Conservation (phyloP, 1,140 invertebrate species). For the Apis dorsata region DNA sequence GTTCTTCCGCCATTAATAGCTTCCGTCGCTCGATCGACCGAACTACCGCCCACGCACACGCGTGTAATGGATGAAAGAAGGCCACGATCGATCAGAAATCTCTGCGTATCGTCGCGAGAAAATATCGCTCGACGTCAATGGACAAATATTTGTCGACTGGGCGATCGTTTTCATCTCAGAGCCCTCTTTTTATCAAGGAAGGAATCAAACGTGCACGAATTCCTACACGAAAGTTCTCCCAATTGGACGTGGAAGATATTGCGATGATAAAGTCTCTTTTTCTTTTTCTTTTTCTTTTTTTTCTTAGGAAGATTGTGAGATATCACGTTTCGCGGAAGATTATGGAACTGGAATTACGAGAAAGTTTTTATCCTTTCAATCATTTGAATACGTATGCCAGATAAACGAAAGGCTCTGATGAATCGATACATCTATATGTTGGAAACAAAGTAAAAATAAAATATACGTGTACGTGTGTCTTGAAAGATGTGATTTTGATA, state of each 20-base stretch:
- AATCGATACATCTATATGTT: too few species aligned
- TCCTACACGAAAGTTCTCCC: background rate
- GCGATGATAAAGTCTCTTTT: too few species aligned
- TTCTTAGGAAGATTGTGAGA: too few species aligned
- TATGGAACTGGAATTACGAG: too few species aligned
- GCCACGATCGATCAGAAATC: conserved; percentile 8
- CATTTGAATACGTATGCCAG: too few species aligned
- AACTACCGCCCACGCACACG: background rate
- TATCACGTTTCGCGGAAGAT: too few species aligned
- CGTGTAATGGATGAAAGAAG: background rate
- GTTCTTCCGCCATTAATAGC: conserved; percentile 46
- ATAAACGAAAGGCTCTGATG: too few species aligned
- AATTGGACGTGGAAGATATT: background rate
- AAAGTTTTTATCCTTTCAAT: too few species aligned
- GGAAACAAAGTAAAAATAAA: too few species aligned
- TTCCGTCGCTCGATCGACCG: conserved; percentile 46
- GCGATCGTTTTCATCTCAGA: background rate
- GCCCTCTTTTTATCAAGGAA: background rate
- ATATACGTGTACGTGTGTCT: too few species aligned
- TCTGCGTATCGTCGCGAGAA: background rate
- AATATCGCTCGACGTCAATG: background rate
- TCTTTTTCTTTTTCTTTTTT: too few species aligned
- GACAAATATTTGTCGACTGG: conserved; percentile 13
- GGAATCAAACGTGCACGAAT: conserved; percentile 1
- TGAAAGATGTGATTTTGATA: too few species aligned